phyloP scores from a whole-genome alignment of 1,140 invertebrate genomes.

The Cryptotermes secundus region DNA sequence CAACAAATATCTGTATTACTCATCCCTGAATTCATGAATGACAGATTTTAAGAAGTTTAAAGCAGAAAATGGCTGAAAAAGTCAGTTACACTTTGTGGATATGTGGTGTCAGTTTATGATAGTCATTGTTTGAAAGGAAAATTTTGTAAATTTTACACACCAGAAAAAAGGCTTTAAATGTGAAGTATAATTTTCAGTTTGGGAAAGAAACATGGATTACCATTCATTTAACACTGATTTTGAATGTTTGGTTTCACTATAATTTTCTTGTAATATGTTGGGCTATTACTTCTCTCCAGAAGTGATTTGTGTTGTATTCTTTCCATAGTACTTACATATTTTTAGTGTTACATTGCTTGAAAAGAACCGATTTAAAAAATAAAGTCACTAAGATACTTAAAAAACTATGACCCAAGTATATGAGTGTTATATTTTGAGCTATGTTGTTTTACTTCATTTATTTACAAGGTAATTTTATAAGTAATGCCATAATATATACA shows the following conservation, averaged over 20 bases:
- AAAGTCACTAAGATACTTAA: slow-evolving; percentile 32
- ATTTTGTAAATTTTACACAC: slow-evolving; percentile 26
- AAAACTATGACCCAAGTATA: neutral
- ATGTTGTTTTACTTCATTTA: neutral
- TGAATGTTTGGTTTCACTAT: slow-evolving; percentile 30
- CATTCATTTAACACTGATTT: neutral
- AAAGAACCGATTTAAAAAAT: slow-evolving; percentile 36
- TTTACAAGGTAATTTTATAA: neutral
- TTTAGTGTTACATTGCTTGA: slow-evolving; percentile 38
- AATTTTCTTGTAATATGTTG: slow-evolving; percentile 38
- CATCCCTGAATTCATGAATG: too few relatives aligned
- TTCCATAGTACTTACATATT: slow-evolving; percentile 37
- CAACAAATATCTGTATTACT: too few relatives aligned
- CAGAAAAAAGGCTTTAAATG: neutral
- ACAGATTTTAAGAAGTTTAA: too few relatives aligned
- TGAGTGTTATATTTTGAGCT: neutral
- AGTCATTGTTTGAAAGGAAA: neutral
- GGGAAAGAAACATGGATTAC: slow-evolving; percentile 15
- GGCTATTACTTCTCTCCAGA: slow-evolving; percentile 38
- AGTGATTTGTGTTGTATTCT: slow-evolving; percentile 40
- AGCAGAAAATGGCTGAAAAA: too few relatives aligned
- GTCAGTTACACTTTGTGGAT: too few relatives aligned
- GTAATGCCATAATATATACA: neutral
- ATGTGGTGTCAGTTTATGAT: neutral
- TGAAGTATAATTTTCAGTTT: slow-evolving; percentile 27